phyloP scores from a whole-genome alignment of 2,888 invertebrate species.

The Sinhomidia bicolor region DNA sequence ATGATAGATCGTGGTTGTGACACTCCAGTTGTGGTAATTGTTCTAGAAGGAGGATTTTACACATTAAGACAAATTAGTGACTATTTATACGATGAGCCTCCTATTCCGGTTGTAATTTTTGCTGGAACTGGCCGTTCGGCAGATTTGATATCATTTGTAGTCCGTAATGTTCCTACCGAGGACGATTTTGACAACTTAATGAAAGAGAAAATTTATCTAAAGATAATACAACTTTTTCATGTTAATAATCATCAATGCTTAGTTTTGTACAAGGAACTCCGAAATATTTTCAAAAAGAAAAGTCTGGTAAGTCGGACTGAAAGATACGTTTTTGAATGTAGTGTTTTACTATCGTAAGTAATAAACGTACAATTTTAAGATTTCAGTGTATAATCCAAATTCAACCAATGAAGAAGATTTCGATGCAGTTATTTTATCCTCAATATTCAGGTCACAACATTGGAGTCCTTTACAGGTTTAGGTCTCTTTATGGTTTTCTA shows the following conservation, averaged over 20 bases:
- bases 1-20: conserved; percentile 92
- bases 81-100: conserved; percentile 98
- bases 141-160: conserved; percentile 96
- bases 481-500: too few species aligned
- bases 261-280: conserved; percentile 70
- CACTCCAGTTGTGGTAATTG: conserved; percentile 97
- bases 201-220: conserved; percentile 65
- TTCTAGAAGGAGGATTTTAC: conserved; percentile 98
- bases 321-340: conserved; percentile 72
- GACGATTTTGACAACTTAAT: conserved; percentile 49
- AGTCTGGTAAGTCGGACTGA: conserved; percentile 68
- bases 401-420: conserved; percentile 95
- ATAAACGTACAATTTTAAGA: conserved; percentile 84
- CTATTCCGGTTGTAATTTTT: conserved; percentile 98
- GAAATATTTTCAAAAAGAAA: conserved; percentile 69
- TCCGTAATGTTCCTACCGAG: conserved; percentile 84
- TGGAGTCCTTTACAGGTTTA: conserved; percentile 86
- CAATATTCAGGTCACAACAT: conserved; percentile 95
- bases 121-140: conserved; percentile 93
- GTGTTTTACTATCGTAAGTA: too few species aligned
- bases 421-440: conserved; percentile 97
- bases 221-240: conserved; percentile 66
- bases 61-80: conserved; percentile 97
- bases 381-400: conserved; percentile 96
- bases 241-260: conserved; percentile 59